Conservation (phyloP, 2,888 invertebrate species). For the Hirtodrosophila confusa region DNA sequence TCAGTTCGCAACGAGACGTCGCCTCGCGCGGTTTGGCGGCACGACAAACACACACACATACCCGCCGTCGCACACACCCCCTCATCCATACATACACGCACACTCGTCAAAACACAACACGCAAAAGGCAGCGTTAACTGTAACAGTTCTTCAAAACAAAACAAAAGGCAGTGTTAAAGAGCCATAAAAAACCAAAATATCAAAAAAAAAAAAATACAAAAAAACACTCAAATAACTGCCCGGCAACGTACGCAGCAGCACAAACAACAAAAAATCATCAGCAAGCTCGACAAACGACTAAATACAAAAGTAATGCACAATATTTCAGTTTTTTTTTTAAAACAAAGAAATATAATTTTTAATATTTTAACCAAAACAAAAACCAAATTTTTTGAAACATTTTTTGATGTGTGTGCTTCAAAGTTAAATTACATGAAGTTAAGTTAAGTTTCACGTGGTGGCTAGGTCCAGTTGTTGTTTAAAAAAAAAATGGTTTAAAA, state of each 20-base stretch:
- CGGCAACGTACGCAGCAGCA: slow-evolving; percentile 12
- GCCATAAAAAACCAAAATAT: slow-evolving; percentile 7
- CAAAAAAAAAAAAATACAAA: too few species aligned
- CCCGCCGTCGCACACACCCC: neutral
- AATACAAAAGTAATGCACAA: slow-evolving; percentile 2
- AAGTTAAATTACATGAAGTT: slow-evolving; percentile 11
- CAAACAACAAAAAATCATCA: slow-evolving; percentile 30
- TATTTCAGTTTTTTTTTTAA: neutral
- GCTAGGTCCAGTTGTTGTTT: too few species aligned
- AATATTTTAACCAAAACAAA: too few species aligned
- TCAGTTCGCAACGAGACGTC: slow-evolving; percentile 77
- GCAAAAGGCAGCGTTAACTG: slow-evolving; percentile 22
- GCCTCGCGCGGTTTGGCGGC: slow-evolving; percentile 70
- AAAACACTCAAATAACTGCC: slow-evolving; percentile 5
- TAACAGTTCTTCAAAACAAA: slow-evolving; percentile 50
- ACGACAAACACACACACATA: slow-evolving; percentile 22
- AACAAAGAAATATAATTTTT: too few species aligned
- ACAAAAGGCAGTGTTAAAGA: neutral
- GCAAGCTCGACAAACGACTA: neutral
- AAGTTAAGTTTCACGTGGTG: neutral
- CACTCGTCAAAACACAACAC: slow-evolving; percentile 14
- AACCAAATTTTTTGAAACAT: too few species aligned
- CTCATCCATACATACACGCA: slow-evolving; percentile 3
- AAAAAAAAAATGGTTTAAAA: too few species aligned
- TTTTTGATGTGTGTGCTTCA: slow-evolving; percentile 23